Evolutionary conservation across 2,888 invertebrate species (phyloP).

Genomic region (Polydrusus tereticollis): DNA sequence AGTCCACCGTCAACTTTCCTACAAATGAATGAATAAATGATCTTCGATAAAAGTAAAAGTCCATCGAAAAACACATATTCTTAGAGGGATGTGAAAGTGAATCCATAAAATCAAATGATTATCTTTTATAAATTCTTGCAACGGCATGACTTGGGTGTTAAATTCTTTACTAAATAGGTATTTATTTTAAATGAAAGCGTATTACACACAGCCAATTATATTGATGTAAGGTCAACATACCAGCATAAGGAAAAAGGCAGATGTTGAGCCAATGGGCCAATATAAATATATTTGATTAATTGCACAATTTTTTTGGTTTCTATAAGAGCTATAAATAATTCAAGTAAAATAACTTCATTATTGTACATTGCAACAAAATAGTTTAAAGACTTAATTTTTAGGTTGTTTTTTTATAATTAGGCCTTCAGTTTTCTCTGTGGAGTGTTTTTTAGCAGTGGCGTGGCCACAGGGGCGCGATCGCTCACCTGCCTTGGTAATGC

Average conservation of each 20-base stretch:
- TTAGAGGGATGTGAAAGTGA: conserved; percentile 39
- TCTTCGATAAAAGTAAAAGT: conserved; percentile 35
- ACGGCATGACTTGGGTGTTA: conserved; percentile 26
- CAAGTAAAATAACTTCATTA: too few species aligned
- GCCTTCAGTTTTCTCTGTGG: too few species aligned
- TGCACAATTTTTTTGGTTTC: not conserved
- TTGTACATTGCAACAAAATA: too few species aligned
- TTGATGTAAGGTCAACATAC: conserved; percentile 2
- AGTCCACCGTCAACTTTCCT: conserved; percentile 12
- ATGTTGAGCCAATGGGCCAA: not conserved
- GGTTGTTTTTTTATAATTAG: too few species aligned
- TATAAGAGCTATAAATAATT: not conserved
- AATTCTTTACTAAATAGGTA: conserved; percentile 7
- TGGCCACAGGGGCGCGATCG: too few species aligned
- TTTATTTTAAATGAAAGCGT: conserved; percentile 10
- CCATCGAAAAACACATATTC: conserved; percentile 22
- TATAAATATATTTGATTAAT: not conserved
- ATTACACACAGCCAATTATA: conserved; percentile 1
- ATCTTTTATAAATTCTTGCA: conserved; percentile 18
- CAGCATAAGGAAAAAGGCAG: not conserved
- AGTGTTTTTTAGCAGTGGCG: too few species aligned
- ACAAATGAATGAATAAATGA: not conserved
- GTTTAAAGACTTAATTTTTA: too few species aligned
- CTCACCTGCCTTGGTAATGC: too few species aligned
- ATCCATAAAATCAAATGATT: conserved; percentile 28